Percentiles rank a stretch among this genome's conserved stretches.
Conservation (phyloP, 92 coral and sea anemone genomes). For the Micromussa lordhowensis region DNA sequence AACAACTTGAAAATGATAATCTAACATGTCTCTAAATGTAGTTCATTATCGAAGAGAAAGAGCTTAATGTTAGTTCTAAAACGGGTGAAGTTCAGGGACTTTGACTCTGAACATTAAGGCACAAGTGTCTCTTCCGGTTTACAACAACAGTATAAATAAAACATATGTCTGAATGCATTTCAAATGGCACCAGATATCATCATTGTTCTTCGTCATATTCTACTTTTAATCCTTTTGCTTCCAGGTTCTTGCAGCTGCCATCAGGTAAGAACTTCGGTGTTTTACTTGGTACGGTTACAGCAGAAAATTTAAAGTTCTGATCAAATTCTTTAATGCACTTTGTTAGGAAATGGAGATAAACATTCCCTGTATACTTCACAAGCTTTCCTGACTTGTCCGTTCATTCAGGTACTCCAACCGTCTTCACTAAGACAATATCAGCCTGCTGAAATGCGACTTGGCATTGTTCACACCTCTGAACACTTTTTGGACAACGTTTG, state of each 20-base stretch:
- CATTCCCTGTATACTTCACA: constrained; percentile 69
- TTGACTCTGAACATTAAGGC: too few relatives aligned
- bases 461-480: constrained; percentile 76
- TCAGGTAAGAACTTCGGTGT: constrained; percentile 53
- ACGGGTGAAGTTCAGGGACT: too few relatives aligned
- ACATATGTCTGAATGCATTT: constrained; percentile 2
- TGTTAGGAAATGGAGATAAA: constrained; percentile 66
- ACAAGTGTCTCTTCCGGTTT: background rate
- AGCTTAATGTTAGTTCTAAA: background rate
- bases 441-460: constrained; percentile 62
- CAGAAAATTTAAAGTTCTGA: constrained; percentile 46
- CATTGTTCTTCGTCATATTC: constrained; percentile 44
- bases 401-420: constrained; percentile 60
- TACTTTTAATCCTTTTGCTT: constrained; percentile 56
- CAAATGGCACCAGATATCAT: constrained; percentile 26
- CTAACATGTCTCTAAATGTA: constrained; percentile 15
- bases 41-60: constrained; percentile 8
- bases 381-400: constrained; percentile 72
- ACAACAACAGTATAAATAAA: background rate
- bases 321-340: constrained; percentile 63
- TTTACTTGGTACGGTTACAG: constrained; percentile 54
- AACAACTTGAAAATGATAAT: background rate
- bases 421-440: constrained; percentile 62
- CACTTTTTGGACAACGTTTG: constrained; percentile 69
- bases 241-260: constrained; percentile 51